These are phyloP conservation scores for Okapia johnstoni DNA, from an alignment of 2,113 vertebrate species.

Conservation along the genomic window DNA sequence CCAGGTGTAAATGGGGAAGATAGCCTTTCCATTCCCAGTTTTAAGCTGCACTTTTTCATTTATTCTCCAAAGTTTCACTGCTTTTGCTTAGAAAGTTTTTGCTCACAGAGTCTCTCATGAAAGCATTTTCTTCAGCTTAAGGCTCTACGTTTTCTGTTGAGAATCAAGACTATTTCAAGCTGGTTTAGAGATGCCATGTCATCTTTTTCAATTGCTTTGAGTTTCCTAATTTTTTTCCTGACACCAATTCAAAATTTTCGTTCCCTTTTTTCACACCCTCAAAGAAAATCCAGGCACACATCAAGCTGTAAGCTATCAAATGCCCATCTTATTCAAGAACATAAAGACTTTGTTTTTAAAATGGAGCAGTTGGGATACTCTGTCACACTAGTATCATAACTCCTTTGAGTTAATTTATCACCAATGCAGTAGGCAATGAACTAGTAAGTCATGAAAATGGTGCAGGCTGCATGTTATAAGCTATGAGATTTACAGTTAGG, in stretches of 20 bases:
- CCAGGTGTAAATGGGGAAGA: background rate
- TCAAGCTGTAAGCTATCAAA: background rate
- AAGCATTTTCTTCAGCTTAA: background rate
- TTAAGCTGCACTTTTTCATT: background rate
- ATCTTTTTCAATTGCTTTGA: background rate
- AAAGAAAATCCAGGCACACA: background rate
- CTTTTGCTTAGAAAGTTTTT: background rate
- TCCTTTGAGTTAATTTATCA: background rate
- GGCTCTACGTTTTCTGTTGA: background rate
- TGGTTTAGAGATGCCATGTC: background rate
- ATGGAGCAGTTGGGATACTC: background rate
- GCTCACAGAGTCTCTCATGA: background rate
- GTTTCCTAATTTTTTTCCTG: background rate
- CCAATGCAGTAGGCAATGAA: background rate
- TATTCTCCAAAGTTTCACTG: background rate
- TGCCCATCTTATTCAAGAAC: background rate
- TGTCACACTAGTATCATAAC: background rate
- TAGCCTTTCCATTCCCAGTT: background rate
- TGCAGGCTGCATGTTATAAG: background rate
- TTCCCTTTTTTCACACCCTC: background rate
- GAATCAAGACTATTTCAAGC: background rate
- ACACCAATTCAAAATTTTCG: background rate
- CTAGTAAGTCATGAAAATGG: background rate
- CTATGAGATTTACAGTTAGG: background rate
- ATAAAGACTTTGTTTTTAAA: background rate